Base-by-base conservation (phyloP, 2,888 invertebrate species). In the Rotaria socialis region DNA sequence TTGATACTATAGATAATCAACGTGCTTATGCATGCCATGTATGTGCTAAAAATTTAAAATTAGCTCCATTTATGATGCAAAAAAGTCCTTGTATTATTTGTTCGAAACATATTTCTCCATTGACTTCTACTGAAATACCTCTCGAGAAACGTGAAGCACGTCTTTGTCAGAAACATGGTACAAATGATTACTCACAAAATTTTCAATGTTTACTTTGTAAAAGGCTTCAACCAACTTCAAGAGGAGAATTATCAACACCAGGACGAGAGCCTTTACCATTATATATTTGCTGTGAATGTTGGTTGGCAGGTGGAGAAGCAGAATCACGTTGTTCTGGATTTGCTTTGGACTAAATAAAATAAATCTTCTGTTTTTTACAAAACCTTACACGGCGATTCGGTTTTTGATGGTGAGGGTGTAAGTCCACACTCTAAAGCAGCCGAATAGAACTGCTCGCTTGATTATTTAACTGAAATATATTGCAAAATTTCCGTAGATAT, bases 101-200 rank as follows among this genome's bases (percentile, higher is more conserved):
- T 80, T 43, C 43, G 47, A 47, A 24, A 80, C 43, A 47, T 43
- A 47, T 80, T 47, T 24, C 47, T 47, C 27, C 35, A 19, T 3
- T 35, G 19, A 47, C 8, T 47, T 19, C 43, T 2, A 47, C 22
- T 80, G 43, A 80, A 47, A 80, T 47, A 47, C 27, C 67, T 67
- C 67, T 67, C 27, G 67, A 67, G 27, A 80, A 80, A 80, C 43
- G 47, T 14, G 80, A 47, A 80, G 80, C 80, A 47, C 80, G 80
- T 43, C n/a, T 80, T 47, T 80, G 80, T 47, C 80, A 80, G n/a
- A 80, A 80, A 47, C 80, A 80, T 80, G 80, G 80, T 80, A 47
- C 47, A n/a, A n/a, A 47, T 47, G 80, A 47, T 80, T 80, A 80
- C 47, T 14, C 80, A 47, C 43, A 24, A 19, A 47, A 24, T 47